Base-by-base conservation (phyloP, 2,113 vertebrate genomes). In the Pionites leucogaster region DNA sequence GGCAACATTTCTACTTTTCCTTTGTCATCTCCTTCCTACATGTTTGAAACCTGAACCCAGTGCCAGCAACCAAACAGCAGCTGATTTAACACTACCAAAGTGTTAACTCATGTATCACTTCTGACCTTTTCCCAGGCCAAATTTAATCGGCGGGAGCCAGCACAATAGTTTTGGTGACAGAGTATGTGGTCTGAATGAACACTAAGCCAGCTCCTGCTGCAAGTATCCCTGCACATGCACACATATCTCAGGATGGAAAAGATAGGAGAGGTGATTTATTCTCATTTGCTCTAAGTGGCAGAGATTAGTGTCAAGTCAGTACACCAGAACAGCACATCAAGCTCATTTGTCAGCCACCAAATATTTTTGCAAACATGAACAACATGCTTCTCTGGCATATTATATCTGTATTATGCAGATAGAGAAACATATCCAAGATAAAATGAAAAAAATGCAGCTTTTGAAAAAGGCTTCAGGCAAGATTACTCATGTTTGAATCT, bases 291-390 rank as follows among this genome's bases (percentile, higher is more conserved):
- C 78, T 96, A 95, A 97, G 95, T 96, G 94, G 94, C 82, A 96
- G 86, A 95, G 96, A 97, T 97, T 97, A 97, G 95, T 92, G 95
- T 97, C 97, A 97, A 93, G 83, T 77, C 93, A 86, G 86, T 94
- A 90, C 94, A 96, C 92, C 74, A 78, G 87, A 95, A 92, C 82
- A 96, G 90, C 95, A 94, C 91, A 97, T 96, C 95, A 96, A 95
- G 93, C 95, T 95, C 95, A 96, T 97, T 97, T 96, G 96, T 97
- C 97, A 97, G 86, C 94, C 95, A 96, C 95, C 96, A 97, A 96
- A 96, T 94, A 95, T 90, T 94, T 95, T 91, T 94, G 95, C 95
- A 94, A 96, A 97, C 95, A 96, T 2, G 85, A 97, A 63, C 90
- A 94, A 92, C 95, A 95, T 60, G 96, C 92, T 94, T 94, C 95